phyloP scores from a whole-genome alignment of 2,888 invertebrate species.

The Drosophila austrosaltans region DNA sequence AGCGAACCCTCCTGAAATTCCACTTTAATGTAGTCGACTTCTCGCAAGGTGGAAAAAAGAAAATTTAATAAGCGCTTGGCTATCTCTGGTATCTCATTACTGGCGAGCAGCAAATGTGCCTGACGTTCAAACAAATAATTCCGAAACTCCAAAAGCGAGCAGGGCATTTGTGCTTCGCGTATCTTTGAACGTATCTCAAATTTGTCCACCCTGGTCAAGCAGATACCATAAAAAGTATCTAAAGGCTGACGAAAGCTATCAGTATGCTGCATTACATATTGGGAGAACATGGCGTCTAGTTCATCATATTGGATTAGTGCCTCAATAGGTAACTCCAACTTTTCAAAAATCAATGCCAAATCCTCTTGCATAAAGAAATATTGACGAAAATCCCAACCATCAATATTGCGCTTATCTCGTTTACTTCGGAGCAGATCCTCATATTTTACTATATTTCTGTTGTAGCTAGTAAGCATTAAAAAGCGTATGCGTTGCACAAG shows the following conservation, averaged over 20 bases:
- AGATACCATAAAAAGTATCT: conserved; percentile 93
- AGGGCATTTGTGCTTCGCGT: conserved; percentile 75
- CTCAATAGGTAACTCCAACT: conserved; percentile 96
- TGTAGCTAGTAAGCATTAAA: conserved; percentile 92
- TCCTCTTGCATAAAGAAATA: conserved; percentile 98
- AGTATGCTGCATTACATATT: conserved; percentile 95
- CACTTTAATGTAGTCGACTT: conserved; percentile 92
- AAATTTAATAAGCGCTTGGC: conserved; percentile 95
- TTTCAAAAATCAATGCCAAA: conserved; percentile 96
- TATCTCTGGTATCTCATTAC: conserved; percentile 85
- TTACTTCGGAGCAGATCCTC: conserved; percentile 95
- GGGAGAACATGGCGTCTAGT: conserved; percentile 97
- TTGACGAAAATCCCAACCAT: conserved; percentile 96
- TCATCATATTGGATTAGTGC: conserved; percentile 98
- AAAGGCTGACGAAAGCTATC: conserved; percentile 91
- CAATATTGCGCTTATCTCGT: conserved; percentile 94
- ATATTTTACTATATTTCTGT: conserved; percentile 92
- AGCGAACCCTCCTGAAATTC: conserved; percentile 92
- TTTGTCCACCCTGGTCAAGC: conserved; percentile 85
- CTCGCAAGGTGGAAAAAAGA: conserved; percentile 94
- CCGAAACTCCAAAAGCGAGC: conserved; percentile 93
- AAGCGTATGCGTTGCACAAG: conserved; percentile 91
- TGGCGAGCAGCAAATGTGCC: conserved; percentile 89
- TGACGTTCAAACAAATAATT: conserved; percentile 97
- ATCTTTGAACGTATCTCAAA: conserved; percentile 84